phyloP scores from a whole-genome alignment of 2,888 invertebrate species.

The Ypsolopha sequella region DNA sequence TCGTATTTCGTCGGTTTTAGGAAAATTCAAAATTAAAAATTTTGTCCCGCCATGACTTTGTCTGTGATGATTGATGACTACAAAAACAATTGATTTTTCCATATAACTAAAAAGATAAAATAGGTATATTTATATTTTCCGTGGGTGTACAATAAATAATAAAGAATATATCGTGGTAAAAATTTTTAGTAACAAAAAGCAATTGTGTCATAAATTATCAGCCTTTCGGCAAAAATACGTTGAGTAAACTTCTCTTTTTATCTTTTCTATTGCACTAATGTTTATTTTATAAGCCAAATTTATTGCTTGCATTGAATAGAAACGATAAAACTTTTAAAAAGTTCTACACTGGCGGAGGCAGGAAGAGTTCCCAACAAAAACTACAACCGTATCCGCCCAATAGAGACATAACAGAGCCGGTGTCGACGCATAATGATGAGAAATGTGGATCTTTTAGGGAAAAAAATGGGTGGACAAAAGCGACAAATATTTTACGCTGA shows the following conservation, averaged over 20 bases:
- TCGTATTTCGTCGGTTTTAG: no score
- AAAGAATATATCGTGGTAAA: no score
- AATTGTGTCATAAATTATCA: neutral
- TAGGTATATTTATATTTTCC: no score
- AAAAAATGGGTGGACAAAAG: conserved; percentile 43
- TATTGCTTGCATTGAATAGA: conserved; percentile 31
- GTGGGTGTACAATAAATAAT: no score
- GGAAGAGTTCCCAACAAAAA: conserved; percentile 52
- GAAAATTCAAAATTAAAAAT: no score
- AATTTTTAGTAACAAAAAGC: no score
- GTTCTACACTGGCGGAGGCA: conserved; percentile 30
- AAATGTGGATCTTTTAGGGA: conserved; percentile 39
- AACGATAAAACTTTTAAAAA: conserved; percentile 51
- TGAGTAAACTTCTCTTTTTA: conserved; percentile 1
- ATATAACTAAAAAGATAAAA: no score
- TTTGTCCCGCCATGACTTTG: no score
- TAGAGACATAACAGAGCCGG: conserved; percentile 40
- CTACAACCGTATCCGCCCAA: conserved; percentile 47
- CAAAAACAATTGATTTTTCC: no score
- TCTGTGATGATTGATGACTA: no score
- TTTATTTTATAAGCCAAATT: conserved; percentile 44
- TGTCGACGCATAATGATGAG: conserved; percentile 34
- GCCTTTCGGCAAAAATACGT: neutral
- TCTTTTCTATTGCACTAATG: conserved; percentile 8
- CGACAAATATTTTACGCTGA: conserved; percentile 54